These are phyloP conservation scores for Cryptocephalus primarius DNA, from an alignment of 2,888 invertebrate genomes.

Conservation along the genomic window DNA sequence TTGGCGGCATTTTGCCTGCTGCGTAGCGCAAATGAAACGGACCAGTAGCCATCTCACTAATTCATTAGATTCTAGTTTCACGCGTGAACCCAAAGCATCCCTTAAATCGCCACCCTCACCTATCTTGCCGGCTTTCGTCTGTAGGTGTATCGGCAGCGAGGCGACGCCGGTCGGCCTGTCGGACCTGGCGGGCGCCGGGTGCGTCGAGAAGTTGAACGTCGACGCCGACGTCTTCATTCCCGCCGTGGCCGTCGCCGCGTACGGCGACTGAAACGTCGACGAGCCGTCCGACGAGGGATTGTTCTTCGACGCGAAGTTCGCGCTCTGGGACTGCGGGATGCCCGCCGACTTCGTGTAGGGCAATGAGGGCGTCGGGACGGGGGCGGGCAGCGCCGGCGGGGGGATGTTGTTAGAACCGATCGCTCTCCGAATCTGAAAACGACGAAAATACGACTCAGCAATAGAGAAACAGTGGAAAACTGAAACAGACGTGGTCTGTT, in stretches of 20 bases:
- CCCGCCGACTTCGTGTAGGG: slow-evolving; percentile 35
- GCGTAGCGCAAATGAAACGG: no score
- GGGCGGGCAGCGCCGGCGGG: slow-evolving; percentile 63
- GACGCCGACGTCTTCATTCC: slow-evolving; percentile 50
- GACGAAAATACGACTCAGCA: neutral
- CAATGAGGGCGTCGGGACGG: slow-evolving; percentile 49
- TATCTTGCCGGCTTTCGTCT: slow-evolving; percentile 29
- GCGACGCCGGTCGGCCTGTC: slow-evolving; percentile 32
- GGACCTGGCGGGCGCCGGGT: slow-evolving; percentile 31
- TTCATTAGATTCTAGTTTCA: no score
- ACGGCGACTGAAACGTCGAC: slow-evolving; percentile 29
- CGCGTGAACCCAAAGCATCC: no score
- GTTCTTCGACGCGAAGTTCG: slow-evolving; percentile 36
- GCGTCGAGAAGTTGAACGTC: slow-evolving; percentile 40
- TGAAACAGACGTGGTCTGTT: no score
- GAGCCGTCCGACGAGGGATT: slow-evolving; percentile 16
- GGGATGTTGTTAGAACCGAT: slow-evolving; percentile 50
- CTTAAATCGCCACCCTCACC: slow-evolving; percentile 14
- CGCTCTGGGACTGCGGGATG: slow-evolving; percentile 52
- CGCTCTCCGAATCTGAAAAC: slow-evolving; percentile 41
- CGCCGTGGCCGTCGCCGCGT: slow-evolving; percentile 13
- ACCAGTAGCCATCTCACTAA: no score
- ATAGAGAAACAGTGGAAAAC: neutral
- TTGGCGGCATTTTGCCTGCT: no score
- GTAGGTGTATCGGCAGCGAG: slow-evolving; percentile 32